These are phyloP conservation scores for Myzus persicae DNA, from an alignment of 1,140 invertebrate genomes.

Conservation along the genomic window DNA sequence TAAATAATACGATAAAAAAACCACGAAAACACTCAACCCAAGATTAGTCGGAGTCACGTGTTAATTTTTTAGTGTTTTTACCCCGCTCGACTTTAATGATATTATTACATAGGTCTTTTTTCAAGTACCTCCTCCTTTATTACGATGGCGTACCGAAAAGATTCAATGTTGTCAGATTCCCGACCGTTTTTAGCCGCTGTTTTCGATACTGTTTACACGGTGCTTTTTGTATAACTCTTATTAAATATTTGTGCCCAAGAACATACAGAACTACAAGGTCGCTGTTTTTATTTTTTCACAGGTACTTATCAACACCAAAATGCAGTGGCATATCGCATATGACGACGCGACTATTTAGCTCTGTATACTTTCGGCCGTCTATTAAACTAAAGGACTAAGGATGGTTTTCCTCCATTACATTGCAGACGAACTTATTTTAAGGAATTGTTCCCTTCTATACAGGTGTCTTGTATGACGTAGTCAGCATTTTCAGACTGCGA, in stretches of 20 bases:
- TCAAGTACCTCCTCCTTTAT: background rate
- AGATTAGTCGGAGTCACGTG: conserved; percentile 29
- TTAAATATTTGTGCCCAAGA: too few relatives aligned
- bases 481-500: too few relatives aligned
- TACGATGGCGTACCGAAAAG: background rate
- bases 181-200: background rate
- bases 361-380: too few relatives aligned
- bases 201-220: background rate
- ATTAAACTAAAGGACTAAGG: too few relatives aligned
- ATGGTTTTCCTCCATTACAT: too few relatives aligned
- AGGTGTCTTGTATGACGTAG: too few relatives aligned
- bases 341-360: background rate
- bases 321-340: too few relatives aligned
- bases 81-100: background rate
- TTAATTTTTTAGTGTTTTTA: background rate
- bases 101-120: background rate
- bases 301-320: background rate
- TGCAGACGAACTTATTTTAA: too few relatives aligned
- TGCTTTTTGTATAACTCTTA: too few relatives aligned
- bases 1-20: conserved; percentile 29
- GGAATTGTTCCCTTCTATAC: too few relatives aligned
- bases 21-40: background rate
- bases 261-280: too few relatives aligned
- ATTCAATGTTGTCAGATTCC: background rate
- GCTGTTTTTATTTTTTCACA: background rate